Percentiles rank a stretch among this genome's conserved stretches.
Evolutionary conservation across 2,888 invertebrate genomes (phyloP).

Genomic region (Scrobipalpa costella): DNA sequence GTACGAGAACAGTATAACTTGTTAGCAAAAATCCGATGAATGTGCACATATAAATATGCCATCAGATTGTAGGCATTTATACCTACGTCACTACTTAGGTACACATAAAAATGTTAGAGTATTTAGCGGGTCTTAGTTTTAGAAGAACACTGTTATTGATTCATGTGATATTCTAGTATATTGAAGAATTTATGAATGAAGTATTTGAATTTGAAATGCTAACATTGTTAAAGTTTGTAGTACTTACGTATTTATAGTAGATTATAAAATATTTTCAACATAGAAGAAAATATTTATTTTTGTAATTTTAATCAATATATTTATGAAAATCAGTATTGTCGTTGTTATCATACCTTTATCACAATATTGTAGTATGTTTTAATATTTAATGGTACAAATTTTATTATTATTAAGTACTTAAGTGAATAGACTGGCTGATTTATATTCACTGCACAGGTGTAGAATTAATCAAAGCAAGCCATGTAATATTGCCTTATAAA

Average conservation of each 20-base stretch:
- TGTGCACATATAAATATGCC: no score
- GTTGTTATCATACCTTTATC: neutral
- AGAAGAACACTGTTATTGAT: conserved; percentile 35
- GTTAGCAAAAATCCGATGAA: no score
- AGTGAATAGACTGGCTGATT: conserved; percentile 6
- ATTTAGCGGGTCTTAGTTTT: conserved; percentile 8
- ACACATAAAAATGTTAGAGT: no score
- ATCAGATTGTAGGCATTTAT: no score
- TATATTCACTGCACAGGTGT: neutral
- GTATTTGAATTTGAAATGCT: conserved; percentile 28
- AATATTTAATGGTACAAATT: conserved; percentile 14
- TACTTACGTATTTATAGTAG: conserved; percentile 21
- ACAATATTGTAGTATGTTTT: conserved; percentile 3
- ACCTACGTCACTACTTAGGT: no score
- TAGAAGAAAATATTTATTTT: conserved; percentile 22
- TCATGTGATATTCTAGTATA: conserved; percentile 52
- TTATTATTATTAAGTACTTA: neutral
- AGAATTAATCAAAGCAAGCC: neutral
- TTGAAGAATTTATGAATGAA: conserved; percentile 34
- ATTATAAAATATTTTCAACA: conserved; percentile 7
- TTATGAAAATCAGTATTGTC: conserved; percentile 20
- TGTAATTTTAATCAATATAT: neutral
- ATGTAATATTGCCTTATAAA: neutral
- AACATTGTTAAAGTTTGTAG: conserved; percentile 12
- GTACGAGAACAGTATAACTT: no score